Conservation (phyloP, 2,113 vertebrate genomes). For the Phoenicopterus ruber region DNA sequence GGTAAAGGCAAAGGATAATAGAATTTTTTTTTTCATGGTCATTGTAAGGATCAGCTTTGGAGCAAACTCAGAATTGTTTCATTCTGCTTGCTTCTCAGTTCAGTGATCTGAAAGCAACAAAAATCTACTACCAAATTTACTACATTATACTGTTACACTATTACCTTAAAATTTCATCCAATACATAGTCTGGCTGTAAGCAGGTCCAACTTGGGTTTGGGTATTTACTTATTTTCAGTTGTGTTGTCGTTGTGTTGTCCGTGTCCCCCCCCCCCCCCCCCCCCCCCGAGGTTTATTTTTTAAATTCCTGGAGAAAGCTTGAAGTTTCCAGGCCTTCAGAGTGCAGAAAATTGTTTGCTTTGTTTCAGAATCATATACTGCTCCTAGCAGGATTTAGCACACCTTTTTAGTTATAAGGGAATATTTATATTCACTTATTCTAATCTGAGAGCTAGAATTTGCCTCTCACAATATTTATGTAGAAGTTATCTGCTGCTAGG, state of each 20-base stretch:
- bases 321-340: background rate
- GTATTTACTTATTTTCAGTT: background rate
- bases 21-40: conserved; percentile 2
- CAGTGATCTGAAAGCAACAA: background rate
- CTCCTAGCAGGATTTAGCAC: background rate
- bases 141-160: background rate
- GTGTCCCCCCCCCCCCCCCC: too few relatives aligned
- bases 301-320: background rate
- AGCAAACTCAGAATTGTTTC: background rate
- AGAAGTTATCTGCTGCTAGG: background rate
- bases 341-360: background rate
- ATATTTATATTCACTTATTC: background rate
- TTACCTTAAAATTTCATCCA: background rate
- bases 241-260: too few relatives aligned
- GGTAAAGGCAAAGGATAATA: background rate
- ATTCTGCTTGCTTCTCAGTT: conserved; percentile 15
- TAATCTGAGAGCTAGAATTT: background rate
- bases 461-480: background rate
- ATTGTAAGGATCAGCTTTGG: background rate
- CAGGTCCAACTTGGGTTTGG: background rate
- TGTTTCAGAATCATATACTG: background rate
- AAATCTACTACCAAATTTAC: background rate
- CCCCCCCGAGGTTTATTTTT: too few relatives aligned
- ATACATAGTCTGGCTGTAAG: background rate
- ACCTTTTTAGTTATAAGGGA: background rate